A percentile compares a stretch with the other conserved stretches of the same genome.
Evolutionary conservation across 2,888 invertebrate genomes (phyloP).

Genomic region (Agrochola lychnidis): DNA sequence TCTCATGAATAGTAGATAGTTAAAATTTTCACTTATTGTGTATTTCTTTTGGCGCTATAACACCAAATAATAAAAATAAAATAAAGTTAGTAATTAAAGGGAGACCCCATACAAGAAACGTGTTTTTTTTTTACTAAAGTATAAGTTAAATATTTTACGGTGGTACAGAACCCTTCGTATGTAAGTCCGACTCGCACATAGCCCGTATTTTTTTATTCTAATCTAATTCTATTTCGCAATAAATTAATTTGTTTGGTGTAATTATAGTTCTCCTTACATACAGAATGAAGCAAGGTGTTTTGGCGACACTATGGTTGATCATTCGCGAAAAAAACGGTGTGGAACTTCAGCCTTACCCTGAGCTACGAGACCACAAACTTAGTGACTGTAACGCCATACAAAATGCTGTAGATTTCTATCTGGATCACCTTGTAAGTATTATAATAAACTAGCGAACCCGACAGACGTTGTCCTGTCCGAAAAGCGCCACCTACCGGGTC

Average conservation of each 20-base stretch:
- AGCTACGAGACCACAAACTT: constrained; percentile 92
- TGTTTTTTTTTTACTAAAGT: too few relatives aligned
- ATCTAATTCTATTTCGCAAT: neutral
- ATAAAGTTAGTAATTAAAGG: too few relatives aligned
- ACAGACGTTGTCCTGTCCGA: too few relatives aligned
- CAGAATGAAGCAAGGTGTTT: constrained; percentile 91
- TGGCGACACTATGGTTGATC: constrained; percentile 91
- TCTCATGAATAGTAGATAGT: too few relatives aligned
- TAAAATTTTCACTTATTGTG: too few relatives aligned
- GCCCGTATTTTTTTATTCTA: neutral
- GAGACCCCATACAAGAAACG: too few relatives aligned
- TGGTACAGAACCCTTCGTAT: neutral
- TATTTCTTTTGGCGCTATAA: too few relatives aligned
- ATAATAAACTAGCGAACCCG: neutral
- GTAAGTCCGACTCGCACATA: neutral
- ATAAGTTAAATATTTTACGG: too few relatives aligned
- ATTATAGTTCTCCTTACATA: constrained; percentile 16
- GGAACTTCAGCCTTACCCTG: constrained; percentile 91
- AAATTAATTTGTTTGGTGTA: neutral
- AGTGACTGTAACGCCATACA: constrained; percentile 92
- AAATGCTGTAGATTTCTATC: constrained; percentile 92
- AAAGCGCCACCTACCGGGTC: too few relatives aligned
- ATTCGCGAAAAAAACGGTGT: constrained; percentile 71
- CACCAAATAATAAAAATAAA: too few relatives aligned
- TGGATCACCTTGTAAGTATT: constrained; percentile 80